Evolutionary conservation across 2,113 vertebrate species (phyloP), one percentile per base, ranked within the genome.

Genomic region (Terrapene triunguis): DNA sequence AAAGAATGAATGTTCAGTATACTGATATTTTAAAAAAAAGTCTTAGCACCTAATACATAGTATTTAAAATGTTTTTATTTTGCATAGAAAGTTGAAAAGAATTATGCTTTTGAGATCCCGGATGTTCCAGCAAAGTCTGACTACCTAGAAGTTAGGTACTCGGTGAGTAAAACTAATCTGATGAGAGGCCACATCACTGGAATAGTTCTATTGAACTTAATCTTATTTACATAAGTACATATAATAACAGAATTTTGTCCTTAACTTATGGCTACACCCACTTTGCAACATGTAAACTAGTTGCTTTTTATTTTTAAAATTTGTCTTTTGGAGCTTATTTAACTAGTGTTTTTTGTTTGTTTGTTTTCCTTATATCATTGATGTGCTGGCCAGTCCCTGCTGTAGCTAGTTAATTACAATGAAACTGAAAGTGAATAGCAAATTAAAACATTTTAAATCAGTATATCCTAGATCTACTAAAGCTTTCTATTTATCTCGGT

Each of bases 31-130:
- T 84, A 89, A 93, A 84, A 92, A n/a, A 90, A 89, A 83, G 21
- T 19, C 14, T 55, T 19, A 48, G 51, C 69, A 2, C 22, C 1
- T 74, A 38, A 74, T 65, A 27, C 38, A 85, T 85, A 29, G 44
- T 88, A 79, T 84, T 38, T 84, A 25, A 50, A 90, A 38, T 76
- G 90, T 92, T n/a, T 98, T 89, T 98, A 5, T 94, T 96, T 96
- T 97, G 57, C 89, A 29, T 85, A 99, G 99, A 99, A 99, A 98
- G 99, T 99, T 78, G 99, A 99, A 97, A 99, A 99, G 97, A 98
- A 98, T 87, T 99, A 99, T 29, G 99, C 99, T 88, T 99, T 99
- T 98, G 99, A 99, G 97, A 99, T 99, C 93, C 99, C 99, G 0
- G 99, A 99, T 94, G 97, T 99, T 74, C 99, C 99, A 79, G 98